Base-by-base conservation (phyloP, 2,888 invertebrate species). In the Campaea margaritaria region DNA sequence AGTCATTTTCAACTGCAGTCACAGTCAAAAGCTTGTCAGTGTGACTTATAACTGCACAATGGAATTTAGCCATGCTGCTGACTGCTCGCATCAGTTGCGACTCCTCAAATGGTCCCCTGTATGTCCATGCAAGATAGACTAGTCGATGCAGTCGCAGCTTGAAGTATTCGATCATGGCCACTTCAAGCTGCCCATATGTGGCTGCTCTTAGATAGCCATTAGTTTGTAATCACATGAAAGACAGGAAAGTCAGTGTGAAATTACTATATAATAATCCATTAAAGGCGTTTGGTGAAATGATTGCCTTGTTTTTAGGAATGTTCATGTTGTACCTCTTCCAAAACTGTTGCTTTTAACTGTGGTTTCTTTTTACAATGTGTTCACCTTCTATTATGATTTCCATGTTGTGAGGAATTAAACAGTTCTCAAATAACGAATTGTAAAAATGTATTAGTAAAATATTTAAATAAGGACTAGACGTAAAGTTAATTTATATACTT, bases 401-500 rank as follows among this genome's bases (percentile, higher is more conserved):
- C n/a, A n/a, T 41, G 55, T 49, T 41, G 55, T 45, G 54, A 54
- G 16, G 45, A 65, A 57, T 64, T 31, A 66, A 62, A 62, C 53
- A 49, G 54, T 45, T 60, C 39, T 53, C 27, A 50, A 59, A 8
- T 21, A 21, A 3, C 21, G 46, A 64, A 58, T 59, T 65, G 57
- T 67, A 62, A 64, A 67, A 67, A 67, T 67, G 58, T 65, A 65
- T 70, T 67, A 58, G 45, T 62, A 64, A 55, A 59, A 72, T 72
- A 69, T 67, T 63, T 62, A 58, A 43, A 13, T 77, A 76, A 76
- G 74, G 72, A 74, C 73, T 83, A 81, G 78, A 81, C 70, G 70
- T 78, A 73, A 76, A 74, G 71, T 76, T 83, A 82, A 82, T 82
- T 82, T 83, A 80, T 81, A 81, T 71, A 78, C 62, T 77, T 75